Percentiles rank a stretch among this genome's conserved stretches.
phyloP scores from a whole-genome alignment of 2,888 invertebrate genomes.

The Poecilus cupreus region DNA sequence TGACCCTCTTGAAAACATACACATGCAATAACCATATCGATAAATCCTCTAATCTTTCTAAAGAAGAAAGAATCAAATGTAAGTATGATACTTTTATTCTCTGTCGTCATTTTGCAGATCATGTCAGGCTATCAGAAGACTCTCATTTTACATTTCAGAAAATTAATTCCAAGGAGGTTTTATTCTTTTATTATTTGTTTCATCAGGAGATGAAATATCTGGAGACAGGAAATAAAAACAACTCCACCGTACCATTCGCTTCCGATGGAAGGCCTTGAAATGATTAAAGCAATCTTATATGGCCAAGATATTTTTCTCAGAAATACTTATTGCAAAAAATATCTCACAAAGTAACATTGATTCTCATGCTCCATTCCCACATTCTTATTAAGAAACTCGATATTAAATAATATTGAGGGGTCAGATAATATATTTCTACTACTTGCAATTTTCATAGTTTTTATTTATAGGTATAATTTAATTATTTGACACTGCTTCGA shows the following conservation, averaged over 20 bases:
- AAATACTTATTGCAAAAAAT: neutral
- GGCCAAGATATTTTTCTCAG: too few relatives aligned
- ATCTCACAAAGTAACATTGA: neutral
- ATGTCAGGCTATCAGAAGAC: neutral
- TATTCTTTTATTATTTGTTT: constrained; percentile 33
- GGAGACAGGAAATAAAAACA: neutral
- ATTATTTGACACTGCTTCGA: too few relatives aligned
- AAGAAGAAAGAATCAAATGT: constrained; percentile 29
- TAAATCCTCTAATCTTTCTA: constrained; percentile 35
- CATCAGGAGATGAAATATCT: neutral
- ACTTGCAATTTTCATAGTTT: too few relatives aligned
- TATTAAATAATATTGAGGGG: too few relatives aligned
- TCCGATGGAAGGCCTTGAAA: neutral
- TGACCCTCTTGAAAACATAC: constrained; percentile 35
- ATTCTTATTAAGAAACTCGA: too few relatives aligned
- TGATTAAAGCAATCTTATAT: too few relatives aligned
- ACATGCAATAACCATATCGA: constrained; percentile 37
- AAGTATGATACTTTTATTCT: constrained; percentile 30
- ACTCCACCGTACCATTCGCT: neutral
- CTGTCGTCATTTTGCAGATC: constrained; percentile 11
- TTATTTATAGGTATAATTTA: too few relatives aligned
- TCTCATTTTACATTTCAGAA: constrained; percentile 6
- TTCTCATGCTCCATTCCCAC: too few relatives aligned
- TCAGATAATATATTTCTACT: too few relatives aligned
- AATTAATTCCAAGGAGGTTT: constrained; percentile 24